phyloP scores from a whole-genome alignment of 2,113 vertebrate species.

The Engraulis encrasicolus region DNA sequence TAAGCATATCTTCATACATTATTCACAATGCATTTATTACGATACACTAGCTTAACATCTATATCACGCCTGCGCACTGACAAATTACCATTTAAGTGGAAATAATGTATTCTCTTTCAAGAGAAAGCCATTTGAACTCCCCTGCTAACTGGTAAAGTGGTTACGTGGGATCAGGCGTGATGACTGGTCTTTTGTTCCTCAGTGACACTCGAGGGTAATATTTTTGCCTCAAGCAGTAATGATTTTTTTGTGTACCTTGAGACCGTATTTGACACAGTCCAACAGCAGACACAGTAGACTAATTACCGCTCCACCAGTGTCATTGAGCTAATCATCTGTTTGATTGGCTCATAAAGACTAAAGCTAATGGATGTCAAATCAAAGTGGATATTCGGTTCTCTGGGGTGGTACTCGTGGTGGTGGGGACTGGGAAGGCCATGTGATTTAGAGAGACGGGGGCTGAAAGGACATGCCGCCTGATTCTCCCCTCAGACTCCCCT shows the following conservation, averaged over 20 bases:
- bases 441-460: background rate
- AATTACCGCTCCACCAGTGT: background rate
- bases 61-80: background rate
- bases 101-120: conserved; percentile 1
- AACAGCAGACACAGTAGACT: conserved; percentile 2
- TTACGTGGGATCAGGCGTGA: background rate
- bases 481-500: background rate
- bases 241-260: background rate
- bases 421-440: background rate
- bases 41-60: background rate
- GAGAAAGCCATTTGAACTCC: background rate
- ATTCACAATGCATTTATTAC: background rate
- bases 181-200: background rate
- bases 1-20: conserved; percentile 1
- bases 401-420: background rate
- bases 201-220: conserved; percentile 2
- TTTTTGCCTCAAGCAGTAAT: background rate
- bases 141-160: background rate
- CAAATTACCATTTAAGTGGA: conserved; percentile 1
- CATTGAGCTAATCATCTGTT: conserved; percentile 14
- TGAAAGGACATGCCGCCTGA: background rate
- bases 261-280: background rate
- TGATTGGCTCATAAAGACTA: too few species aligned
- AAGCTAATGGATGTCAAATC: conserved; percentile 13
- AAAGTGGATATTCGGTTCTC: background rate